phyloP scores from a whole-genome alignment of 2,888 invertebrate genomes.

The Megastigmus dorsalis region DNA sequence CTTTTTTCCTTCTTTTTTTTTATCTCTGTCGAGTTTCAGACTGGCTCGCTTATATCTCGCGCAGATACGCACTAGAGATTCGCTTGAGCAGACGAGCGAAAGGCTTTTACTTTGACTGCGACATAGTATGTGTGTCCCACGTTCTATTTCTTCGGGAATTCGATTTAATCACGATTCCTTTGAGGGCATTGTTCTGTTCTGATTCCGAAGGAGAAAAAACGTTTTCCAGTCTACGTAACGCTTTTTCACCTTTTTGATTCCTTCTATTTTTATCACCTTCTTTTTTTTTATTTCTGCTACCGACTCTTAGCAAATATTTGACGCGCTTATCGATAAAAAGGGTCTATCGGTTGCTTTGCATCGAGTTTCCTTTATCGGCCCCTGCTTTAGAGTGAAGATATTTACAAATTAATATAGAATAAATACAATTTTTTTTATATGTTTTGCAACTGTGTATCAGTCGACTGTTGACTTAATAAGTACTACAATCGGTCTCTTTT shows the following conservation, averaged over 20 bases:
- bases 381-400: too few species aligned
- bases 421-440: too few species aligned
- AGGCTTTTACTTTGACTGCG: slow-evolving; percentile 51
- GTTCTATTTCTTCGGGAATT: slow-evolving; percentile 53
- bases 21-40: background rate
- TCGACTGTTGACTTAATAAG: too few species aligned
- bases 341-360: too few species aligned
- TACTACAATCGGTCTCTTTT: too few species aligned
- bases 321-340: too few species aligned
- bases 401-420: too few species aligned
- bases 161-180: slow-evolving; percentile 53
- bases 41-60: slow-evolving; percentile 33
- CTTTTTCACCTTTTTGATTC: too few species aligned
- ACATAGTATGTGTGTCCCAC: slow-evolving; percentile 37
- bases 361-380: too few species aligned
- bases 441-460: too few species aligned
- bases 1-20: background rate
- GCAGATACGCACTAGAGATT: slow-evolving; percentile 44
- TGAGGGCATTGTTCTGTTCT: slow-evolving; percentile 48
- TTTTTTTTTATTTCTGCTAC: background rate
- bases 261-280: too few species aligned
- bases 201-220: slow-evolving; percentile 10
- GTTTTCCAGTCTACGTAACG: slow-evolving; percentile 22
- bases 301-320: too few species aligned
- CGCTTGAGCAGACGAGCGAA: slow-evolving; percentile 25